Evolutionary conservation across 2,113 vertebrate genomes (phyloP), one percentile per base, ranked within the genome.

Genomic region (Opisthocomus hoazin): DNA sequence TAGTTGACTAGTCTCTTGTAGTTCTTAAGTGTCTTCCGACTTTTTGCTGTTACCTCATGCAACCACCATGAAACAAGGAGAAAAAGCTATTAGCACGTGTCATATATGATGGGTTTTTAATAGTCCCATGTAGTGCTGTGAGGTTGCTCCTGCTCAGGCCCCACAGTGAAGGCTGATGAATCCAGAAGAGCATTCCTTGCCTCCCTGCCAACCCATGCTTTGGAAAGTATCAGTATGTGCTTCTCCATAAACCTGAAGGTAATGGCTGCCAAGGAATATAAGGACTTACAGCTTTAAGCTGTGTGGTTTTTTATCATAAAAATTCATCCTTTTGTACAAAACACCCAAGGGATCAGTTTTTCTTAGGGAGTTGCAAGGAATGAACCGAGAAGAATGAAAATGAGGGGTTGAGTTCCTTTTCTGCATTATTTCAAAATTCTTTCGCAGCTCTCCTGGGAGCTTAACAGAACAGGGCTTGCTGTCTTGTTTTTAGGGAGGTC

Each of bases 401-500:
- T 32, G 15, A 65, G 20, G 29, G 17, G 12, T 48, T 80, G 73
- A 84, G 56, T 81, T 94, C 58, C 37, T 85, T 70, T 24, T 88
- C 86, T 78, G 46, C 60, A 63, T 92, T 95, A 86, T 77, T 87
- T 89, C 13, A 75, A 65, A 91, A 89, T 91, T 87, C 77, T 81
- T 89, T 32, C 89, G 84, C 51, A 95, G 41, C 60, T 94, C 71
- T 94, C 83, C 43, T 48, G 36, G 81, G 60, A 90, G 73, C 51
- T 92, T 75, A 66, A n/a, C 51, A 61, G 80, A 87, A 81, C 26
- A 83, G 66, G 34, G 24, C 48, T 90, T 90, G 37, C 50, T 80
- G 83, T 53, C 39, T 94, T 71, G 10, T 46, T 83, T 70, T 63
- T 37, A 74, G 30, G 23, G 34, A 84, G 41, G 32, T 80, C n/a